Evolutionary conservation across 2,113 vertebrate species (phyloP).

Genomic region (Cepphus grylle): DNA sequence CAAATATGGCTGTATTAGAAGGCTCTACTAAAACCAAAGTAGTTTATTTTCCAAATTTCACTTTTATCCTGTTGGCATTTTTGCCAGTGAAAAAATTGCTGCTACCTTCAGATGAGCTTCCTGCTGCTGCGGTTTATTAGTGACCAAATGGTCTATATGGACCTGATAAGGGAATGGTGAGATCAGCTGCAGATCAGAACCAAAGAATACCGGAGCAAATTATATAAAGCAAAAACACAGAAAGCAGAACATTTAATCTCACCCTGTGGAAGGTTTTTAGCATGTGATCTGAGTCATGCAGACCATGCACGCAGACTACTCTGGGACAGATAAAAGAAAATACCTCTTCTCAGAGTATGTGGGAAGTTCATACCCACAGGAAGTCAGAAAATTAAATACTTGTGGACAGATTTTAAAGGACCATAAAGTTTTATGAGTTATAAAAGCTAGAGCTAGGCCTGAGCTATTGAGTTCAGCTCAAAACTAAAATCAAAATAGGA

Average conservation of each 20-base stretch:
- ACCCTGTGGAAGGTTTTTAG: not conserved
- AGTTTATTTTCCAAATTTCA: not conserved
- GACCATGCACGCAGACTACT: not conserved
- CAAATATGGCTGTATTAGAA: not conserved
- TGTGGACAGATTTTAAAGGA: constrained; percentile 5
- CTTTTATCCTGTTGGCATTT: not conserved
- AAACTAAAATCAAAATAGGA: not conserved
- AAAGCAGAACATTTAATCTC: not conserved
- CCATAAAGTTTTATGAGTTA: constrained; percentile 12
- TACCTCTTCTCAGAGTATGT: not conserved
- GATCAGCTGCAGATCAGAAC: not conserved
- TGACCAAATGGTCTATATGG: rapidly evolving
- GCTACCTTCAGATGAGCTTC: not conserved
- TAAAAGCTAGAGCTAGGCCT: not conserved
- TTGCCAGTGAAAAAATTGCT: not conserved
- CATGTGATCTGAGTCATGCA: not conserved
- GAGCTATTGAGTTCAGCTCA: not conserved
- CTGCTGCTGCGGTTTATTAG: not conserved
- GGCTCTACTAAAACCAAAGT: not conserved
- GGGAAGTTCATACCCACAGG: not conserved
- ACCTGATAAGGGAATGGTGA: not conserved
- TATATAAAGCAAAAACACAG: not conserved
- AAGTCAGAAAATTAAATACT: constrained; percentile 41
- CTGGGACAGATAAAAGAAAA: not conserved
- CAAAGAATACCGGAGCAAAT: not conserved